These are phyloP conservation scores for Serranus cabrilla DNA, from an alignment of 2,797 vertebrate genomes.

Conservation along the genomic window DNA sequence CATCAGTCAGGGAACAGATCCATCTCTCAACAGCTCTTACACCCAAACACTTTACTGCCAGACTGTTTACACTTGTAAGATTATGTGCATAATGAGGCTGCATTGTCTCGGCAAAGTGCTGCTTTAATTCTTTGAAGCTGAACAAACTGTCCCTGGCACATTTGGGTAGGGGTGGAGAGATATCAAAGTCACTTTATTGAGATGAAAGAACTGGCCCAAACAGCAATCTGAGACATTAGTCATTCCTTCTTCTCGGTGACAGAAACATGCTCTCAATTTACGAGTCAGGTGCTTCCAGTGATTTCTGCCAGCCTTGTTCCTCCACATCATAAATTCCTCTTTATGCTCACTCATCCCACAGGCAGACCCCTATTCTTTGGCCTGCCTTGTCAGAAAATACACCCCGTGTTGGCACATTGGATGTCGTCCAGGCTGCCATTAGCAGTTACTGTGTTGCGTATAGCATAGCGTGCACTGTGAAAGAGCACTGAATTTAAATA, in stretches of 20 bases:
- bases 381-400: conserved; percentile 64
- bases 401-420: conserved; percentile 64
- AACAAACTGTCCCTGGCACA: conserved; percentile 75
- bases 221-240: conserved; percentile 73
- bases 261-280: conserved; percentile 82
- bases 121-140: conserved; percentile 67
- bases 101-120: conserved; percentile 67
- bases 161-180: conserved; percentile 58
- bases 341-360: conserved; percentile 77
- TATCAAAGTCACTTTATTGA: conserved; percentile 76
- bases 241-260: conserved; percentile 74
- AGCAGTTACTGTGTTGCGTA: conserved; percentile 57
- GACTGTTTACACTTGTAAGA: conserved; percentile 72
- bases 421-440: conserved; percentile 71
- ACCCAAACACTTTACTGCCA: conserved; percentile 47
- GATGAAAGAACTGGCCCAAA: conserved; percentile 74
- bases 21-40: conserved; percentile 42
- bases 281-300: conserved; percentile 80
- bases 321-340: conserved; percentile 79
- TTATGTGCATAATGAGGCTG: conserved; percentile 72
- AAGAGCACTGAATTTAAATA: conserved; percentile 74
- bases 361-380: conserved; percentile 64
- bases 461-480: conserved; percentile 40
- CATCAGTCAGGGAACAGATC: conserved; percentile 50
- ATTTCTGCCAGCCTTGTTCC: conserved; percentile 79